Evolutionary conservation across 92 coral and sea anemone species (phyloP).

Genomic region (Galaxea fascicularis): DNA sequence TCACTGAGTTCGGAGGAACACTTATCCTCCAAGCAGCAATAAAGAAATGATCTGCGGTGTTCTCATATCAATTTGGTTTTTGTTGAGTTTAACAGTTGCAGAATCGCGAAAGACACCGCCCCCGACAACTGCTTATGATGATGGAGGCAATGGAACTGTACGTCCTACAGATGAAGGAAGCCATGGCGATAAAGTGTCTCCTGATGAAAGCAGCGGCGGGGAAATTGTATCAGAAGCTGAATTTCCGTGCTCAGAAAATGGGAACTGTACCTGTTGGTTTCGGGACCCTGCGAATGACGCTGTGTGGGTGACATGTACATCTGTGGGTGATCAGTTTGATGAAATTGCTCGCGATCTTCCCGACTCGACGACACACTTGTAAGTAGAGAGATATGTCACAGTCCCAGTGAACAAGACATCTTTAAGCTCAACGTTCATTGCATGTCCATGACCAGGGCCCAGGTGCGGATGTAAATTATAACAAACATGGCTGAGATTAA

Average conservation of each 20-base stretch:
- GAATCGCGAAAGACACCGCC: too few relatives aligned
- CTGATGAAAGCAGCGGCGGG: not conserved
- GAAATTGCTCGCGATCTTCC: constrained; percentile 15
- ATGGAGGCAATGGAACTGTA: not conserved
- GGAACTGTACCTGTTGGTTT: constrained; percentile 16
- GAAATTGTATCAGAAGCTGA: not conserved
- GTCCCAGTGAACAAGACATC: too few relatives aligned
- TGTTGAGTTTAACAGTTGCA: not conserved
- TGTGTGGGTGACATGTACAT: constrained; percentile 6
- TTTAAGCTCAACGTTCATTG: too few relatives aligned
- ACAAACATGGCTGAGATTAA: too few relatives aligned
- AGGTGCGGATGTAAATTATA: too few relatives aligned
- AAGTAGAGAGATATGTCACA: constrained; percentile 1
- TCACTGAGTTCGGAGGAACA: not conserved
- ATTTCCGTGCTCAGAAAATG: constrained; percentile 12
- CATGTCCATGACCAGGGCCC: too few relatives aligned
- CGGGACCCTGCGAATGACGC: not conserved
- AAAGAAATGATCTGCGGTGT: not conserved
- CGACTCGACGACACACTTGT: constrained; percentile 5
- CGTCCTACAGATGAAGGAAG: too few relatives aligned
- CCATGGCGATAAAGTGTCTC: not conserved
- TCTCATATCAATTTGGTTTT: not conserved
- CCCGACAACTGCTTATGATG: not conserved
- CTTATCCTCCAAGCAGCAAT: not conserved
- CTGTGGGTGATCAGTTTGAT: constrained; percentile 25